Evolutionary conservation across 2,888 invertebrate genomes (phyloP), one percentile per base, ranked within the genome.

Genomic region (Sarcophaga variegata): DNA sequence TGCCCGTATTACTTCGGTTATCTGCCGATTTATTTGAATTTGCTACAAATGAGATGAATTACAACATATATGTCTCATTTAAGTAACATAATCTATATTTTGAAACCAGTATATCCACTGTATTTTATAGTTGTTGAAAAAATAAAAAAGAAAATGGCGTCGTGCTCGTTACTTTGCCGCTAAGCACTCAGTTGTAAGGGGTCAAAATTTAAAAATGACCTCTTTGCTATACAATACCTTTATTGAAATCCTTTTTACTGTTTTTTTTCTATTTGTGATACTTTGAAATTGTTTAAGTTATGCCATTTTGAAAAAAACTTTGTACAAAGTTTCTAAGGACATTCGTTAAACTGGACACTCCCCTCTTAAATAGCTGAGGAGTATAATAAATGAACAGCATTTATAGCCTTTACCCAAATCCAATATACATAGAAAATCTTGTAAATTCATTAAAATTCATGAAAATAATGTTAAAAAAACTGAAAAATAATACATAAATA

Each of bases 381-480:
- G 27, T 59, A 27, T 69, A 69, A 69, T 22, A 86, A 77, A 22
- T 37, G 72, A 63, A 80, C 47, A 62, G 60, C 69, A 27, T 59
- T 2, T 20, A 60, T 60, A 20, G 37, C 22, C 11, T 66, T 17
- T 27, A 6, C 63, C 27, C 27, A 10, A 17, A 12, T 37, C 4
- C 69, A 74, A 59, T 47, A 63, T 81, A 88, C 49, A 86, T 88
- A 77, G 83, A 90, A 90, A 89, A 91, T 90, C 90, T 90, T 90
- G 89, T 90, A 90, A 90, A 91, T 91, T 90, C 90, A 91, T 91
- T 90, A 90, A 91, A 91, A 91, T 90, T 90, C 91, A 90, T 83
- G 83, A 71, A 88, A 85, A 69, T 79, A 25, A 75, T 90, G 89
- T 90, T 49, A 90, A 89, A 91, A 91, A 83, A 90, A 59, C n/a